Evolutionary conservation across 2,797 vertebrate genomes (phyloP).

Genomic region (Cyprinodon diabolis): DNA sequence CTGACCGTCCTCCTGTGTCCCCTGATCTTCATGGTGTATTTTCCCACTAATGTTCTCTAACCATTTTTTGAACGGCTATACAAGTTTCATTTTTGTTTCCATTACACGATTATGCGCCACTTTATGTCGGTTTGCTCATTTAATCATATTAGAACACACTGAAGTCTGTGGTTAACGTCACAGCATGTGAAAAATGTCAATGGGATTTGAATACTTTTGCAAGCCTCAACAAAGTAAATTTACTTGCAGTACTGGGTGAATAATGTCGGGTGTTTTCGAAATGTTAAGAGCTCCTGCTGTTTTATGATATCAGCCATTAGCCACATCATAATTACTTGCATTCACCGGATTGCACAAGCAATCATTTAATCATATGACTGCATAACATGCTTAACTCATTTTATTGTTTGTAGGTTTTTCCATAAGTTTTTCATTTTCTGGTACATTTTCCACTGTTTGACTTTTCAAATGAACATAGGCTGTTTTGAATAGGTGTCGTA

Average conservation of each 20-base stretch:
- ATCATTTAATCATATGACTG: constrained; percentile 21
- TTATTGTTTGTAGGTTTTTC: constrained; percentile 23
- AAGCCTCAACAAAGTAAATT: neutral
- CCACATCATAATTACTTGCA: constrained; percentile 18
- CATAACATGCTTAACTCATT: neutral
- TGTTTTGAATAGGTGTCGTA: constrained; percentile 23
- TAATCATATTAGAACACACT: neutral
- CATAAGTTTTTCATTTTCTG: constrained; percentile 24
- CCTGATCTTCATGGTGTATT: too few species aligned
- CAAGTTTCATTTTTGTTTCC: too few species aligned
- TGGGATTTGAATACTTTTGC: neutral
- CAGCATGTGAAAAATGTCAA: neutral
- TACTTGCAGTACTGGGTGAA: neutral
- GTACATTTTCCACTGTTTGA: neutral
- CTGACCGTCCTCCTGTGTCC: too few species aligned
- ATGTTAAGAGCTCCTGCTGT: constrained; percentile 6
- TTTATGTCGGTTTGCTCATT: neutral
- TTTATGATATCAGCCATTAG: constrained; percentile 21
- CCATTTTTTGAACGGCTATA: too few species aligned
- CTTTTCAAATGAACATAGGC: constrained; percentile 19
- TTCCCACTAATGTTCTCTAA: too few species aligned
- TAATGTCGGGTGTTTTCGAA: neutral
- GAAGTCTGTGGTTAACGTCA: neutral
- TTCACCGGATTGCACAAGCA: constrained; percentile 24
- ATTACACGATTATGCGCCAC: neutral